A percentile compares a stretch with the other conserved stretches of the same genome.
Evolutionary conservation across 1,140 invertebrate genomes (phyloP).

Genomic region (Zaprionus africanus): DNA sequence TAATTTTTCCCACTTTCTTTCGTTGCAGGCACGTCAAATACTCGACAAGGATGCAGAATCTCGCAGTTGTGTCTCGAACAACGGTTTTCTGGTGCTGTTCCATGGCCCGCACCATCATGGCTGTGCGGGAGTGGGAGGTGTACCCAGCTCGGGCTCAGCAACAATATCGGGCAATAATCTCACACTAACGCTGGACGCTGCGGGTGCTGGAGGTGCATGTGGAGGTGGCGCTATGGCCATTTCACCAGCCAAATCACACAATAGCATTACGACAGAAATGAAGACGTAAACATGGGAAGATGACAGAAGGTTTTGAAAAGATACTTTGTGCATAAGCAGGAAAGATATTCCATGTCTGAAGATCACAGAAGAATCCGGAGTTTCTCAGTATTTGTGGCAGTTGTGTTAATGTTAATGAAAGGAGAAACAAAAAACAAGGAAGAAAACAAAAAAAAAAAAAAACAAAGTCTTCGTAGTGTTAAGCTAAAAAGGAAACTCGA

Average conservation of each 20-base stretch:
- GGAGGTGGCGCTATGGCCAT: constrained; percentile 46
- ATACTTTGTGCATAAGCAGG: neutral
- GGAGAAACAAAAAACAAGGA: constrained; percentile 39
- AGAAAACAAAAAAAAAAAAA: constrained; percentile 31
- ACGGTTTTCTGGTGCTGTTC: constrained; percentile 80
- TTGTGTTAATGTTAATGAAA: constrained; percentile 45
- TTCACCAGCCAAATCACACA: constrained; percentile 77
- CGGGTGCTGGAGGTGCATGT: constrained; percentile 29
- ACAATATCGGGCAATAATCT: constrained; percentile 68
- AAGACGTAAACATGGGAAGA: constrained; percentile 63
- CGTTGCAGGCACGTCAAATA: constrained; percentile 72
- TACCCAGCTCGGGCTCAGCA: constrained; percentile 5
- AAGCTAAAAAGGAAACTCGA: constrained; percentile 40
- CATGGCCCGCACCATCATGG: constrained; percentile 65
- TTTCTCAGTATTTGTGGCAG: constrained; percentile 70
- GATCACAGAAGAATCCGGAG: neutral
- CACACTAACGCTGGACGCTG: constrained; percentile 62
- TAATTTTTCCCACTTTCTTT: neutral
- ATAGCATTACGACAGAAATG: constrained; percentile 72
- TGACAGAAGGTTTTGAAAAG: constrained; percentile 14
- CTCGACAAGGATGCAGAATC: constrained; percentile 83
- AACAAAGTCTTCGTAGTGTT: constrained; percentile 67
- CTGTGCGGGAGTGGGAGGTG: constrained; percentile 22
- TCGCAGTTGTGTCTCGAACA: constrained; percentile 74
- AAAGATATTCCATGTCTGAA: neutral